These are phyloP conservation scores for Conus ventricosus DNA, from an alignment of 1,140 invertebrate genomes.

Conservation along the genomic window DNA sequence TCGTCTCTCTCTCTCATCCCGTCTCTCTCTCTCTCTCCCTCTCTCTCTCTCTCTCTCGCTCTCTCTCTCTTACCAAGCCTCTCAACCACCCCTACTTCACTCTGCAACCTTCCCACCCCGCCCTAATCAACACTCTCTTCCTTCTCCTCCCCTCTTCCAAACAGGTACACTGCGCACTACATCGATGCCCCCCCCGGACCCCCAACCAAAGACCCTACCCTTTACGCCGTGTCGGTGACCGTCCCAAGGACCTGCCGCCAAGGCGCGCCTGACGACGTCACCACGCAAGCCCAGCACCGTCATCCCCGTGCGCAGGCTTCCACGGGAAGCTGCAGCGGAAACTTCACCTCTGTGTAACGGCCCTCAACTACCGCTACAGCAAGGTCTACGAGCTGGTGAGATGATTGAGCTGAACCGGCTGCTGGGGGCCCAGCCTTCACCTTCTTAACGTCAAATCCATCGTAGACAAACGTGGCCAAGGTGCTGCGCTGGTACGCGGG, in stretches of 20 bases:
- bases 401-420: constrained; percentile 93
- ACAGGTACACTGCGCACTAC: constrained; percentile 45
- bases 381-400: constrained; percentile 85
- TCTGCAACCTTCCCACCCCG: not conserved
- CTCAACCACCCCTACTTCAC: not conserved
- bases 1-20: not conserved
- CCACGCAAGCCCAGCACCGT: not conserved
- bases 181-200: constrained; percentile 33
- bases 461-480: constrained; percentile 81
- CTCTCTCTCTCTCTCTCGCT: constrained; percentile 12
- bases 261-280: not conserved
- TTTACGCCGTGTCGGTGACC: constrained; percentile 46
- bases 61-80: not conserved
- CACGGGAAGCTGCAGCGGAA: not conserved
- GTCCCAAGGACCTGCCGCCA: constrained; percentile 11
- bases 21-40: not conserved
- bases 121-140: not conserved
- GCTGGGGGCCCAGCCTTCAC: constrained; percentile 90
- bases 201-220: not conserved
- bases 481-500: constrained; percentile 84
- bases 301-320: not conserved
- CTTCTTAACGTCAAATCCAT: constrained; percentile 94
- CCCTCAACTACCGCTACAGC: constrained; percentile 93
- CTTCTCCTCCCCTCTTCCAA: not conserved
- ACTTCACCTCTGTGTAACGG: constrained; percentile 94